Percentiles rank a stretch among this genome's conserved stretches.
Conservation (phyloP, 2,888 invertebrate genomes). For the Spodoptera littoralis region DNA sequence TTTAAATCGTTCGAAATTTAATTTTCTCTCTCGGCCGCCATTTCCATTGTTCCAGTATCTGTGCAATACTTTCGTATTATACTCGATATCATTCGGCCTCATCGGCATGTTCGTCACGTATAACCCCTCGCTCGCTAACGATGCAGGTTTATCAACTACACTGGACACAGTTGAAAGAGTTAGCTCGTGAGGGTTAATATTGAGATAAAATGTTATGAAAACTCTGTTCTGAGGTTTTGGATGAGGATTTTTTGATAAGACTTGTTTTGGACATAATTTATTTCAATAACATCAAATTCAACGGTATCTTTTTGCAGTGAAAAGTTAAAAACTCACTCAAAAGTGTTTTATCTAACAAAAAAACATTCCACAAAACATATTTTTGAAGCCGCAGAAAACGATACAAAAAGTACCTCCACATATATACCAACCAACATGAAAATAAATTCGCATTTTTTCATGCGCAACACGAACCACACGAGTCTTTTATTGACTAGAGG, state of each 20-base stretch:
- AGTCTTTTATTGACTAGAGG: slow-evolving; percentile 72
- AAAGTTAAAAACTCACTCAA: too few species aligned
- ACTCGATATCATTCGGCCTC: slow-evolving; percentile 50
- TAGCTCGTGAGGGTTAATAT: slow-evolving; percentile 38
- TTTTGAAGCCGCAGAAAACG: too few species aligned
- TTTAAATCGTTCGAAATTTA: slow-evolving; percentile 36
- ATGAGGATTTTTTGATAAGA: background rate
- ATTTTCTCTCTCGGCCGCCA: slow-evolving; percentile 31
- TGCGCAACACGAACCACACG: slow-evolving; percentile 70
- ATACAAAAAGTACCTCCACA: too few species aligned
- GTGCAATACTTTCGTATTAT: slow-evolving; percentile 47
- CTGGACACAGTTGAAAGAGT: slow-evolving; percentile 48
- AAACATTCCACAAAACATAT: too few species aligned
- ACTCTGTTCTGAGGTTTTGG: slow-evolving; percentile 3
- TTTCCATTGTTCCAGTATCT: slow-evolving; percentile 48
- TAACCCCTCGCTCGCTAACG: slow-evolving; percentile 60
- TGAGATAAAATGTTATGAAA: slow-evolving; percentile 28
- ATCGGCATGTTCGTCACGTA: slow-evolving; percentile 62
- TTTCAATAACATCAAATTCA: too few species aligned
- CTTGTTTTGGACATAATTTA: too few species aligned
- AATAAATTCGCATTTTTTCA: slow-evolving; percentile 61
- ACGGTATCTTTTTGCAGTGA: too few species aligned
- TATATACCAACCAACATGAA: too few species aligned
- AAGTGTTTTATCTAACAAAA: too few species aligned
- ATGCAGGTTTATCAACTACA: slow-evolving; percentile 60